Evolutionary conservation across 2,888 invertebrate species (phyloP).

Genomic region (Phyllotreta striolata): DNA sequence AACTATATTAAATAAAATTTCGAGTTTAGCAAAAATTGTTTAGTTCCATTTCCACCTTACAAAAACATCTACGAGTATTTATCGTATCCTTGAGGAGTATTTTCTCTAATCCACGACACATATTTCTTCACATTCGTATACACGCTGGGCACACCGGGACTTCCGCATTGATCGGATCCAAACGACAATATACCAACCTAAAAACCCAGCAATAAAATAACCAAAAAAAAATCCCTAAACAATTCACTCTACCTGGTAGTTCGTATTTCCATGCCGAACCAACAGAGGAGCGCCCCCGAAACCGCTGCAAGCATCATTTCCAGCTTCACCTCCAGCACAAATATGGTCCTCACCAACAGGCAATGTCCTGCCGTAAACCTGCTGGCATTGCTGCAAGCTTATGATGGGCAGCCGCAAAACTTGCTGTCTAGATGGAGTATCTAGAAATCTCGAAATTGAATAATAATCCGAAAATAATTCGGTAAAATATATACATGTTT

Average conservation of each 20-base stretch:
- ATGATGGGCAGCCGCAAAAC: constrained; percentile 72
- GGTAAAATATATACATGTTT: constrained; percentile 58
- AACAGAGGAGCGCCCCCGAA: constrained; percentile 81
- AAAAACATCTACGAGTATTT: constrained; percentile 1
- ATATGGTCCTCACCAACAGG: constrained; percentile 71
- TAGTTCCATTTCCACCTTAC: neutral
- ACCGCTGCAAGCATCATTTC: constrained; percentile 80
- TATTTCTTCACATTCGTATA: constrained; percentile 80
- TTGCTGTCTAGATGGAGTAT: constrained; percentile 64
- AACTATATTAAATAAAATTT: constrained; percentile 28
- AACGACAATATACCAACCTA: constrained; percentile 83
- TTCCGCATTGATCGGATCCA: constrained; percentile 80
- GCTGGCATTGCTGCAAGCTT: constrained; percentile 71
- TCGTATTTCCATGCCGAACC: constrained; percentile 68
- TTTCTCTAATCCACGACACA: constrained; percentile 78
- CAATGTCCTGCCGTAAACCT: constrained; percentile 72
- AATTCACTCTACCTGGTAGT: constrained; percentile 67
- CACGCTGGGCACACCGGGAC: constrained; percentile 76
- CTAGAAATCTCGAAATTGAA: constrained; percentile 40
- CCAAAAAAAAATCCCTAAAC: neutral
- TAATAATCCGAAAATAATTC: neutral
- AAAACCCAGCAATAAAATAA: constrained; percentile 39
- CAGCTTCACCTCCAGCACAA: constrained; percentile 78
- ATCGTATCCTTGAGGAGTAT: constrained; percentile 64
- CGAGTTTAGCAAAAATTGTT: constrained; percentile 14